Conservation (phyloP, 2,888 invertebrate genomes). For the Scaptomyza flava region DNA sequence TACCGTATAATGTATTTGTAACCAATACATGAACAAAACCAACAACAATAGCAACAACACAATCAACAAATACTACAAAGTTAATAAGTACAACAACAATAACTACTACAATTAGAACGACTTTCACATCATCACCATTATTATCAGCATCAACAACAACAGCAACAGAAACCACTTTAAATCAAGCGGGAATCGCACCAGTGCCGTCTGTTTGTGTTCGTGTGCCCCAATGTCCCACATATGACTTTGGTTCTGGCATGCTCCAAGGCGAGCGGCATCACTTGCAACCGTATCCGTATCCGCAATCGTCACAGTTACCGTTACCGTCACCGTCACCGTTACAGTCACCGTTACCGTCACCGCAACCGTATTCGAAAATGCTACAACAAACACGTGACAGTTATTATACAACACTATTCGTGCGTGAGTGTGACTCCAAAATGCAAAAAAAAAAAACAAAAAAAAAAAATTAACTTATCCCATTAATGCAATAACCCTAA, state of each 20-base stretch:
- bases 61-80: constrained; percentile 57
- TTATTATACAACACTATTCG: constrained; percentile 85
- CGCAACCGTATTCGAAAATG: constrained; percentile 83
- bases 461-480: background rate
- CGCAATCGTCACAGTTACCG: constrained; percentile 38
- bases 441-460: constrained; percentile 6
- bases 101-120: constrained; percentile 76
- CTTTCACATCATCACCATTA: constrained; percentile 78
- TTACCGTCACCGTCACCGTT: constrained; percentile 67
- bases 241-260: constrained; percentile 82
- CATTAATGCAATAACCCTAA: background rate
- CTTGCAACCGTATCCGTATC: constrained; percentile 70
- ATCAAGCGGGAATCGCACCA: constrained; percentile 77
- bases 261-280: constrained; percentile 59
- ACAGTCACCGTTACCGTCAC: constrained; percentile 44
- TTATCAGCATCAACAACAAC: constrained; percentile 74
- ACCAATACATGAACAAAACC: constrained; percentile 56
- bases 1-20: constrained; percentile 49
- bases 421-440: constrained; percentile 84
- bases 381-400: constrained; percentile 83
- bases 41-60: constrained; percentile 72
- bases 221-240: constrained; percentile 84
- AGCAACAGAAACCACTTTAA: constrained; percentile 69
- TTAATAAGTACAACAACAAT: constrained; percentile 49
- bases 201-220: constrained; percentile 85